Evolutionary conservation across 2,113 vertebrate species (phyloP).

Genomic region (Ptilonorhynchus violaceus): DNA sequence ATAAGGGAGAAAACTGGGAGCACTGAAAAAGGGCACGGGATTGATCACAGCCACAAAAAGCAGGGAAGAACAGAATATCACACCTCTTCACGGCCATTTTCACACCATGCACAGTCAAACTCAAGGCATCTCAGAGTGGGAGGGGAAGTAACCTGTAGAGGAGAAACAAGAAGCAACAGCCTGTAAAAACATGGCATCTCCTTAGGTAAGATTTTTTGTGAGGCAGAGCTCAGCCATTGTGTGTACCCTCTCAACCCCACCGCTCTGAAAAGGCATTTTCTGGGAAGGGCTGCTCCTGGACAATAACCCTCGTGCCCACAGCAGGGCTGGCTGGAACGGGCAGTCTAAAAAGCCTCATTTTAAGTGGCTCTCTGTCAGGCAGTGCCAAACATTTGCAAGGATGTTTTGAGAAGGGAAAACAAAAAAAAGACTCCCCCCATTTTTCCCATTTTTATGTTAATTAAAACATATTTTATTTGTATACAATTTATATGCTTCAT

Average conservation of each 20-base stretch:
- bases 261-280: background rate
- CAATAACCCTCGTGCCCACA: background rate
- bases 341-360: background rate
- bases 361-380: constrained; percentile 12
- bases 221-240: background rate
- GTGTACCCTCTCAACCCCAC: background rate
- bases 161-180: background rate
- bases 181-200: background rate
- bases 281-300: background rate
- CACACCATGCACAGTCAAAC: background rate
- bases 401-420: background rate
- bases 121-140: background rate
- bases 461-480: constrained; percentile 23
- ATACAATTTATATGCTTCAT: background rate
- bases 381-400: constrained; percentile 15
- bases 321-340: background rate
- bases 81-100: background rate
- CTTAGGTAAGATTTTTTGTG: background rate
- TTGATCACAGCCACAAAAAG: background rate
- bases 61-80: background rate
- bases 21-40: background rate
- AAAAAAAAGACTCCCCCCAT: background rate
- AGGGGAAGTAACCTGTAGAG: background rate
- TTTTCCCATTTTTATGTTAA: background rate
- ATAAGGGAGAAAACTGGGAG: background rate